Evolutionary conservation across 2,113 vertebrate species (phyloP), one percentile per base, ranked within the genome.

Genomic region (Chamaetylas fuelleborni): DNA sequence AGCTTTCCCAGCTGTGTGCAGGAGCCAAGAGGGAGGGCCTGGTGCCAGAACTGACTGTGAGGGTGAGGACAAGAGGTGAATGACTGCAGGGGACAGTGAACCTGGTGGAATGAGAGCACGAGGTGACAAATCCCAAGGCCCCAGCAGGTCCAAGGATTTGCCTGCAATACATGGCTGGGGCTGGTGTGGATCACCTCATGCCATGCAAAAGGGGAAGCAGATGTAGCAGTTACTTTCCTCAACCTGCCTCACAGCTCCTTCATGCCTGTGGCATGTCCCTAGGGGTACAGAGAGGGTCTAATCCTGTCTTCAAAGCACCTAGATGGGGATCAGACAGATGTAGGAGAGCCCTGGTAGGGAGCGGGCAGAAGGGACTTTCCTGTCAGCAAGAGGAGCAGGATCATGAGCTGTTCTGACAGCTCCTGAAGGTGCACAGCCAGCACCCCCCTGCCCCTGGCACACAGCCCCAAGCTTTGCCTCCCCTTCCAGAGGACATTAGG

Each of bases 401-500:
- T 17, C 62, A 36, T 1, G 1, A 67, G 29, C 6, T 18, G 34
- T 40, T 80, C 23, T 64, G 71, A 51, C 0, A 1, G 31, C 15
- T 79, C 66, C 60, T 4, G 2, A 43, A 61, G 24, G 36, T 72
- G 45, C 36, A 47, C 11, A 66, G n/a, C 58, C 80, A 70, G n/a
- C 36, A 74, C 13, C 7, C 62, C 51, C 53, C 45, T 0, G 0
- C 29, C 36, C 72, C 73, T 47, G 19, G 79, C 40, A 40, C 6
- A 3, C 31, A 92, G 67, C 51, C 48, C 87, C 51, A 82, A 86
- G 92, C 91, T 86, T 88, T 95, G 79, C 82, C 78, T 94, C 74
- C 58, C 56, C 57, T 96, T 72, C 67, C 78, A 91, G 86, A 92
- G 96, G 72, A 96, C 93, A 94, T 94, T 95, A 93, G 96, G 79